These are phyloP conservation scores for Euura saliciscinereae DNA, from an alignment of 1,140 invertebrate genomes.

Conservation along the genomic window DNA sequence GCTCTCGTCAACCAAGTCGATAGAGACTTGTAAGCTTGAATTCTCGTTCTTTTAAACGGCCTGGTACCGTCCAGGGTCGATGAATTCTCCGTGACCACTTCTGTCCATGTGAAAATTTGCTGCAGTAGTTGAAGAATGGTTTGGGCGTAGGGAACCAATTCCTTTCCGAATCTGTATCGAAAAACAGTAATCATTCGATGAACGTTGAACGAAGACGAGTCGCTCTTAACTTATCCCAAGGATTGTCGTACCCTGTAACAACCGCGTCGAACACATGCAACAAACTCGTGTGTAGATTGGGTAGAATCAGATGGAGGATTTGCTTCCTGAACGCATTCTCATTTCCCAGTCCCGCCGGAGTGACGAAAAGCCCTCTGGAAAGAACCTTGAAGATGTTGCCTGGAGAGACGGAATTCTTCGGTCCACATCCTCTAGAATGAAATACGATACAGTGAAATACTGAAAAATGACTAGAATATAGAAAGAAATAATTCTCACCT, in stretches of 20 bases:
- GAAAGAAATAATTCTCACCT: constrained; percentile 28
- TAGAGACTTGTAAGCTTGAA: constrained; percentile 37
- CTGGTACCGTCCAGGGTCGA: constrained; percentile 28
- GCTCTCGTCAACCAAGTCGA: constrained; percentile 32
- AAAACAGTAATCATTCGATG: not conserved
- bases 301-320: constrained; percentile 41
- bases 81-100: constrained; percentile 17
- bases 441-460: constrained; percentile 8
- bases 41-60: constrained; percentile 35
- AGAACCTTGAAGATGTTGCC: constrained; percentile 40
- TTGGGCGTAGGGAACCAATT: constrained; percentile 31
- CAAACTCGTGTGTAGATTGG: constrained; percentile 40
- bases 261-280: constrained; percentile 40
- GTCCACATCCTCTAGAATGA: constrained; percentile 34
- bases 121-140: constrained; percentile 35
- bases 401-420: constrained; percentile 38
- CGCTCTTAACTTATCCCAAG: not conserved
- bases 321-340: constrained; percentile 33
- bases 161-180: constrained; percentile 27
- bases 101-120: constrained; percentile 36
- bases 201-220: too few relatives aligned
- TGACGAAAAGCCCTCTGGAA: constrained; percentile 41
- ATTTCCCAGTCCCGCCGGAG: constrained; percentile 33
- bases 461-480: not conserved
- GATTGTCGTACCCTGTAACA: constrained; percentile 38